A percentile compares a stretch with the other conserved stretches of the same genome.
phyloP scores from a whole-genome alignment of 2,113 vertebrate species.

The Antechinus flavipes region DNA sequence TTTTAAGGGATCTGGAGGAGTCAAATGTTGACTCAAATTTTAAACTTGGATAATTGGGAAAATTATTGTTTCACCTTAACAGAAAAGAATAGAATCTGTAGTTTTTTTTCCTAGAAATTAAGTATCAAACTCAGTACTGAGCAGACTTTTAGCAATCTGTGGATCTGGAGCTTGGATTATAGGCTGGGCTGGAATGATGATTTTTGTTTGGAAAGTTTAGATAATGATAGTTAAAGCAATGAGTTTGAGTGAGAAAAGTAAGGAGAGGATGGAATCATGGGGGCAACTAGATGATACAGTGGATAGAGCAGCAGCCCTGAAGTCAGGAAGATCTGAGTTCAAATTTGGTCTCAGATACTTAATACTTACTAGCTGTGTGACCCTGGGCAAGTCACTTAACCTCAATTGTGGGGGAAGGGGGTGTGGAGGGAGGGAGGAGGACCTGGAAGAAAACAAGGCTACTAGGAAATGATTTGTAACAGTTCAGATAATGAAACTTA shows the following conservation, averaged over 20 bases:
- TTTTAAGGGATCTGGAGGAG: background rate
- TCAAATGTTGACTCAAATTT: background rate
- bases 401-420: no score
- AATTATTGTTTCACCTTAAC: background rate
- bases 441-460: background rate
- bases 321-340: no score
- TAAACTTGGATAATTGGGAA: background rate
- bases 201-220: background rate
- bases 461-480: background rate
- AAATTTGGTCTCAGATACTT: no score
- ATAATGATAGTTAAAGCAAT: background rate
- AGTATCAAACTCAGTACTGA: background rate
- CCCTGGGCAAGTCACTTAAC: no score
- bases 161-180: background rate
- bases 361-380: no score
- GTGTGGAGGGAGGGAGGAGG: no score
- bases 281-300: no score
- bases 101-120: background rate
- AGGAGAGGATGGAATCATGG: background rate
- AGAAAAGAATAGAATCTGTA: background rate
- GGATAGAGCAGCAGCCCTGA: no score
- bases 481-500: background rate
- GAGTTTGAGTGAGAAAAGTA: background rate
- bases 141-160: background rate
- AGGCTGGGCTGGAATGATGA: background rate